Conservation (phyloP, 2,888 invertebrate species). For the Euphydryas editha region DNA sequence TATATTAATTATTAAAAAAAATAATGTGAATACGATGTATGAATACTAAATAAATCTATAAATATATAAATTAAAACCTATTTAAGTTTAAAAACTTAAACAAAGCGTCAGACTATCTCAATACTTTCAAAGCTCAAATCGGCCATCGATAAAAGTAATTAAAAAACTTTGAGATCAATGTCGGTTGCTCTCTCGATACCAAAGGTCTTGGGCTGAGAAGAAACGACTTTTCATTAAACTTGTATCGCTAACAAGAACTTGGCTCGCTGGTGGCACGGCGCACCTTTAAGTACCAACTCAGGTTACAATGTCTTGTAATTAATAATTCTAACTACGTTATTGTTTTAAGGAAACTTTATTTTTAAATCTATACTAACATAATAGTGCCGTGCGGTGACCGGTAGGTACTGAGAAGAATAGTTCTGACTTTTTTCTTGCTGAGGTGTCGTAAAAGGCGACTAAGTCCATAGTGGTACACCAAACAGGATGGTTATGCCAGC, state of each 20-base stretch:
- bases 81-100: not conserved
- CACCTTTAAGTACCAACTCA: conserved; percentile 4
- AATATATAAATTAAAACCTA: too few species aligned
- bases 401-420: too few species aligned
- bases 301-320: not conserved
- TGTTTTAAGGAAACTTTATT: not conserved
- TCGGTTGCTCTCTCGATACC: conserved; percentile 9
- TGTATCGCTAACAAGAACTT: conserved; percentile 22
- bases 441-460: too few species aligned
- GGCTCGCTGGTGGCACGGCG: not conserved
- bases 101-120: not conserved
- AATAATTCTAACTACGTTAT: not conserved
- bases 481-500: too few species aligned
- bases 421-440: too few species aligned
- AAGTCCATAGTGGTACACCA: too few species aligned
- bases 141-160: conserved; percentile 18
- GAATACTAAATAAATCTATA: too few species aligned
- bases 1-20: not conserved
- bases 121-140: not conserved
- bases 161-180: conserved; percentile 20
- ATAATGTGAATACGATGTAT: too few species aligned
- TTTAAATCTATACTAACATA: too few species aligned
- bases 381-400: too few species aligned
- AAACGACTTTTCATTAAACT: conserved; percentile 27
- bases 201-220: conserved; percentile 15